phyloP scores from a whole-genome alignment of 2,797 vertebrate genomes.

The Heterohyrax brucei region DNA sequence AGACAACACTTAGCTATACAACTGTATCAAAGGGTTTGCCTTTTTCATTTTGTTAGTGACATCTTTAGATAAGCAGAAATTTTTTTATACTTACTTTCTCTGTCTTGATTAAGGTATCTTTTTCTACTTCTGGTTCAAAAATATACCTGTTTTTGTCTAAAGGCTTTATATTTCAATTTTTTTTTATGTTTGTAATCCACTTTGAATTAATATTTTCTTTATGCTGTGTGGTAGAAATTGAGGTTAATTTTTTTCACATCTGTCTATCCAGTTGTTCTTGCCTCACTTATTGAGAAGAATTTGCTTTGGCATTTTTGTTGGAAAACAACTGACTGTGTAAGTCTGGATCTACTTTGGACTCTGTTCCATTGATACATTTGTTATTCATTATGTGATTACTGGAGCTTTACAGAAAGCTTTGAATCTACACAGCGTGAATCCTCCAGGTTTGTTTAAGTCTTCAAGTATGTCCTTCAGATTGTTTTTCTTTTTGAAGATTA shows the following conservation, averaged over 20 bases:
- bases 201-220: not conserved
- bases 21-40: not conserved
- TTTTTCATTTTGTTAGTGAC: not conserved
- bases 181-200: not conserved
- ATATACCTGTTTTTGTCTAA: constrained; percentile 1
- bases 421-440: not conserved
- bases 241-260: not conserved
- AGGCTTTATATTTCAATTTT: not conserved
- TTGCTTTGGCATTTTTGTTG: constrained; percentile 2
- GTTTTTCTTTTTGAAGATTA: not conserved
- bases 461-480: too few species aligned
- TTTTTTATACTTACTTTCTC: not conserved
- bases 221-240: not conserved
- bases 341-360: not conserved
- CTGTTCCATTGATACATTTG: not conserved
- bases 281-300: not conserved
- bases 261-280: not conserved
- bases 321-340: not conserved
- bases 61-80: constrained; percentile 4
- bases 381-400: not conserved
- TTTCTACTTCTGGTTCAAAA: not conserved
- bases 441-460: not conserved
- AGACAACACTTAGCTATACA: not conserved
- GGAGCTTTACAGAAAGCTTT: not conserved
- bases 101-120: constrained; percentile 42